A percentile compares a stretch with the other conserved stretches of the same genome.
phyloP scores from a whole-genome alignment of 2,888 invertebrate species.

The Leptinotarsa peninsularis region DNA sequence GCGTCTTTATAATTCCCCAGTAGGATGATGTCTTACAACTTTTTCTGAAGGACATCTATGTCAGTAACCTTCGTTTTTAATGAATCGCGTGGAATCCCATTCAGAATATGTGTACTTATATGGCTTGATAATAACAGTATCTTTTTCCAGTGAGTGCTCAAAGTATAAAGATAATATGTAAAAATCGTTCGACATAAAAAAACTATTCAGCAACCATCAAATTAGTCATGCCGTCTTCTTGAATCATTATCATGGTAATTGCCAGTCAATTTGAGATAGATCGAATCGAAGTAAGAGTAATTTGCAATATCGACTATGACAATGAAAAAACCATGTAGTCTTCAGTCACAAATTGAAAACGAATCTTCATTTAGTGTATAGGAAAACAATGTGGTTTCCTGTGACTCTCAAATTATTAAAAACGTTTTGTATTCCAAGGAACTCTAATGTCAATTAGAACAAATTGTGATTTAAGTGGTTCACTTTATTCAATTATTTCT shows the following conservation, averaged over 20 bases:
- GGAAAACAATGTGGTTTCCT: too few species aligned
- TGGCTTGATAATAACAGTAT: conserved; percentile 10
- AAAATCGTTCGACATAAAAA: conserved; percentile 7
- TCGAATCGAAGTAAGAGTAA: background rate
- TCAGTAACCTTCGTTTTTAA: conserved; percentile 7
- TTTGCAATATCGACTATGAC: background rate
- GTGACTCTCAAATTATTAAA: too few species aligned
- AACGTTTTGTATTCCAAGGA: too few species aligned
- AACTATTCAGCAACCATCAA: conserved; percentile 1
- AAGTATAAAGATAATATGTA: conserved; percentile 6
- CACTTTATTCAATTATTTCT: too few species aligned
- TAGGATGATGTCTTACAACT: conserved; percentile 5
- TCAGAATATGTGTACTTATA: conserved; percentile 10
- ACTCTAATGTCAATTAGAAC: too few species aligned
- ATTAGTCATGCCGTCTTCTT: conserved; percentile 5
- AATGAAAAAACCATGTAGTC: background rate
- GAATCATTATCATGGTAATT: conserved; percentile 5
- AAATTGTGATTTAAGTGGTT: too few species aligned
- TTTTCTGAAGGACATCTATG: conserved; percentile 11
- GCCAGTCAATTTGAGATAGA: background rate
- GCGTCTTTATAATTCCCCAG: background rate
- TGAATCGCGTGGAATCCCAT: background rate
- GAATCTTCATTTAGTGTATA: background rate
- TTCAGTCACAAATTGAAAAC: background rate
- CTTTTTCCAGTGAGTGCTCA: conserved; percentile 5